phyloP scores from a whole-genome alignment of 2,888 invertebrate species.

The Tortricodes alternella region DNA sequence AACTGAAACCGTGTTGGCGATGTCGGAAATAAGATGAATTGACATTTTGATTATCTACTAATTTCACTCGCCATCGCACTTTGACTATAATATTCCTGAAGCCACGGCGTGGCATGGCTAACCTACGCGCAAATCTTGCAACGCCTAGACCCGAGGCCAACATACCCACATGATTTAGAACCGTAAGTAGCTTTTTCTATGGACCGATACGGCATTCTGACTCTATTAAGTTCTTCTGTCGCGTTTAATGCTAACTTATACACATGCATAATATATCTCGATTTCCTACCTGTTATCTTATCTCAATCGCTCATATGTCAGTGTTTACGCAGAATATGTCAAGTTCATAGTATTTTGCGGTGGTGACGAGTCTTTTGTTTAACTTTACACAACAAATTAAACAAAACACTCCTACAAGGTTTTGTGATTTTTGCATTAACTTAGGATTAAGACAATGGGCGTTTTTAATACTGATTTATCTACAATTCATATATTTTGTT shows the following conservation, averaged over 20 bases:
- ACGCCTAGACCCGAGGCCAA: slow-evolving; percentile 69
- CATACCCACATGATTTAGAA: slow-evolving; percentile 65
- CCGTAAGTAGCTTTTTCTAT: slow-evolving; percentile 69
- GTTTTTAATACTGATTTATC: background rate
- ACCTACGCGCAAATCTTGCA: slow-evolving; percentile 61
- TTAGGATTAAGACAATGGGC: too few relatives aligned
- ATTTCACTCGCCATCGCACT: background rate
- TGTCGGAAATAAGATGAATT: too few relatives aligned
- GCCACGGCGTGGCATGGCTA: background rate
- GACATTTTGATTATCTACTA: too few relatives aligned
- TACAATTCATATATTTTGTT: slow-evolving; percentile 12
- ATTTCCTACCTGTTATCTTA: slow-evolving; percentile 12
- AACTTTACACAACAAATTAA: too few relatives aligned
- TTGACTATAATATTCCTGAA: background rate
- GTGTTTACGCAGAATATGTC: slow-evolving; percentile 15
- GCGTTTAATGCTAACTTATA: slow-evolving; percentile 35
- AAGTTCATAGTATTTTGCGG: slow-evolving; percentile 6
- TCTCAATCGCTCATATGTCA: slow-evolving; percentile 3
- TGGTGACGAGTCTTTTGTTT: too few relatives aligned
- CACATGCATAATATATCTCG: slow-evolving; percentile 22
- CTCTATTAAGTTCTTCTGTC: slow-evolving; percentile 39
- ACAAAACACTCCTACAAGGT: background rate
- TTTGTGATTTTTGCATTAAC: too few relatives aligned
- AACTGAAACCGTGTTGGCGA: too few relatives aligned
- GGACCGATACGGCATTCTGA: slow-evolving; percentile 51